Conservation (phyloP, 2,888 invertebrate species). For the Rotaria macrura region DNA sequence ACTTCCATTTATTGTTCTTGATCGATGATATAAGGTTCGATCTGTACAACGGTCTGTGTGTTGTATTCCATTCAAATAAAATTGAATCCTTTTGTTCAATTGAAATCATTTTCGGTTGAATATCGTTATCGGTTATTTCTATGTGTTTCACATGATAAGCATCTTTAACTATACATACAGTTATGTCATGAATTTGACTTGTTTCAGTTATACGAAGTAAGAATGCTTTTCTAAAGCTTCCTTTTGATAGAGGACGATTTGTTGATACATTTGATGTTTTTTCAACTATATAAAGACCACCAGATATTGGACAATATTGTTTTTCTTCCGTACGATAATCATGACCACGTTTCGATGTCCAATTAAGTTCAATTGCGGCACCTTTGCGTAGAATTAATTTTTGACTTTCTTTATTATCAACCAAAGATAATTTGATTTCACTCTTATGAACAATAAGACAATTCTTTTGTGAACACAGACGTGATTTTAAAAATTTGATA, state of each 20-base stretch:
- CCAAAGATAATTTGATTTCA: not conserved
- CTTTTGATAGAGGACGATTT: not conserved
- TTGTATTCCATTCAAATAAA: slow-evolving; percentile 9
- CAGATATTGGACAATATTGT: slow-evolving; percentile 10
- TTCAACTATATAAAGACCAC: not conserved
- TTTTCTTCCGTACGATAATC: slow-evolving; percentile 1
- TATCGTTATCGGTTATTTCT: not conserved
- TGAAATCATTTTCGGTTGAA: not conserved
- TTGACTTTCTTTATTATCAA: not conserved
- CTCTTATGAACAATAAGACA: not conserved
- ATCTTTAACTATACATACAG: not conserved
- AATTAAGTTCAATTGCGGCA: not conserved
- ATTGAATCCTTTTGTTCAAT: not conserved
- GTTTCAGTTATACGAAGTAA: slow-evolving; percentile 17
- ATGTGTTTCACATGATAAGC: not conserved
- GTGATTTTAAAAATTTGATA: too few species aligned
- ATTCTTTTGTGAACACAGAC: not conserved
- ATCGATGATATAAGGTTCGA: not conserved
- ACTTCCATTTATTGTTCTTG: not conserved
- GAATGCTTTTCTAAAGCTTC: not conserved
- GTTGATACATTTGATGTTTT: not conserved
- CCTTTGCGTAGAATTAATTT: not conserved
- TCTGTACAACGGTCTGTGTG: not conserved
- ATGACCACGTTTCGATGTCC: not conserved
- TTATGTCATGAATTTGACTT: slow-evolving; percentile 4